Base-by-base conservation (phyloP, 2,113 vertebrate genomes). In the Mohoua ochrocephala region DNA sequence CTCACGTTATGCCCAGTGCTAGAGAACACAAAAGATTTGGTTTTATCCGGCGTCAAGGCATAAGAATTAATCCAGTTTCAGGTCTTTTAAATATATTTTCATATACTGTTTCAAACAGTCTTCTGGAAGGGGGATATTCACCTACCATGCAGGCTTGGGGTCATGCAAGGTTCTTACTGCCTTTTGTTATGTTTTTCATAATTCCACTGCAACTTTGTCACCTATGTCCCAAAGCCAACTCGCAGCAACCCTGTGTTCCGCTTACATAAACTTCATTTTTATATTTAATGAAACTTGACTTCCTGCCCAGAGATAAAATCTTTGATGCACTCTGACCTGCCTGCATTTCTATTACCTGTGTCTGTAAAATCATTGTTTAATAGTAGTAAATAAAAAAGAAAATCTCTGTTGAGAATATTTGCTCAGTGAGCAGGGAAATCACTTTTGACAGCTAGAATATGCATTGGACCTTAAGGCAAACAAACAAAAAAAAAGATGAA, bases 361-460 rank as follows among this genome's bases (percentile, higher is more conserved):
- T 47, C 76, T 68, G 35, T 37, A 81, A 94, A 77, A 63, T 93
- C 54, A 70, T 56, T 89, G 53, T 89, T 71, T 70, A 88, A 86
- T 82, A 61, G 78, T 86, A 88, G 59, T 70, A 87, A 93, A 94
- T 52, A 87, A 71, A 85, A 78, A 70, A 89, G 80, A 78, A 91
- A 87, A 77, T 65, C 3, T 23, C 54, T 84, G 61, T 87, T 80
- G 68, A 73, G 54, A 91, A 24, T 92, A 63, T 91, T 87, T 96
- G 93, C 77, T 95, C 92, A 97, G 75, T 73, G 87, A 97, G 71
- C 83, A 87, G 86, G 45, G 91, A 89, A 97, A 97, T 97, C 64
- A 61, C 39, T 96, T 95, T 59, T 96, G 97, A 97, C 95, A 97
- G 78, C 61, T 76, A 19, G 75, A 94, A 93, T 86, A 95, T 77